phyloP scores from a whole-genome alignment of 2,888 invertebrate genomes.

The Allacma fusca region DNA sequence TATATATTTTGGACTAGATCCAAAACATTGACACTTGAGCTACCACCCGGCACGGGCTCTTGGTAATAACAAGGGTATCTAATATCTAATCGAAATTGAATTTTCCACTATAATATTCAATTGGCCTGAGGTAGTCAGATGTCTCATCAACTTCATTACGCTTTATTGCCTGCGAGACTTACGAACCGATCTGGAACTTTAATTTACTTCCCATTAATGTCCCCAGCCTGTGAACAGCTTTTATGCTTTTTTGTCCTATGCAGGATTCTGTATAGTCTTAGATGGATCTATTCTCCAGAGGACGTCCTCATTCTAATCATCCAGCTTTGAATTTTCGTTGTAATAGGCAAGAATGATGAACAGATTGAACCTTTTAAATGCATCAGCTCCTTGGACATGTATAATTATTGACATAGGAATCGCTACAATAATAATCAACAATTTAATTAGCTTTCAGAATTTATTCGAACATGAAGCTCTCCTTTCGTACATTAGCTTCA shows the following conservation, averaged over 20 bases:
- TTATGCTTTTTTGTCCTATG: neutral
- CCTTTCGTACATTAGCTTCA: too few species aligned
- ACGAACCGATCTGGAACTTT: constrained; percentile 16
- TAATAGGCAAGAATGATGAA: too few species aligned
- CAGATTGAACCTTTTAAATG: too few species aligned
- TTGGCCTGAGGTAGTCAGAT: neutral
- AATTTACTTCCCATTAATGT: constrained; percentile 1
- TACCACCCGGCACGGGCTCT: neutral
- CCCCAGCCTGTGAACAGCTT: neutral
- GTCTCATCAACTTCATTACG: constrained; percentile 16
- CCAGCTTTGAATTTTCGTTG: too few species aligned
- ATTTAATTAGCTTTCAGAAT: too few species aligned
- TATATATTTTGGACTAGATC: neutral
- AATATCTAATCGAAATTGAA: neutral
- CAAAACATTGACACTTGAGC: constrained; percentile 4
- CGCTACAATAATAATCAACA: too few species aligned
- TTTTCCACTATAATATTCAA: neutral
- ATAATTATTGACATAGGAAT: too few species aligned
- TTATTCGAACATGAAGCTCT: too few species aligned
- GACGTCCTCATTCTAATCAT: too few species aligned
- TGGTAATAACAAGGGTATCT: neutral
- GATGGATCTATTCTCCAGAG: too few species aligned
- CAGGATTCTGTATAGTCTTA: too few species aligned
- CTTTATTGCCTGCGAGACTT: constrained; percentile 7
- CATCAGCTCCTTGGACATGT: too few species aligned